Conservation (phyloP, 2,888 invertebrate species). For the Bruchidius siliquastri region DNA sequence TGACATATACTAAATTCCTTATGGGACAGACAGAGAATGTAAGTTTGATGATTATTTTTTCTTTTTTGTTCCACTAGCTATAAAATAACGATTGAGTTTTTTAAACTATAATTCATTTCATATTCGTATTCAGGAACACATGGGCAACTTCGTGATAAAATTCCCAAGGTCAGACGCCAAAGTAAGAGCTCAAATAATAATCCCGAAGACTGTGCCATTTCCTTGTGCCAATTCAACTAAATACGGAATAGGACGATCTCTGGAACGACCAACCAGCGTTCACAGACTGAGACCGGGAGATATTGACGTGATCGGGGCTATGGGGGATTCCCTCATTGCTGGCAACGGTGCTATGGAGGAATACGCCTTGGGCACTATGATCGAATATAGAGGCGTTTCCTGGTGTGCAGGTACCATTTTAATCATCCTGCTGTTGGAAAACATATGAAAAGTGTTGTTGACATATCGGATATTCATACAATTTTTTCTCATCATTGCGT, state of each 20-base stretch:
- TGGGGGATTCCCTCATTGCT: conserved; percentile 69
- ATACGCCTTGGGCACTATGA: conserved; percentile 66
- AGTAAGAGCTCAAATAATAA: conserved; percentile 52
- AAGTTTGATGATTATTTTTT: background rate
- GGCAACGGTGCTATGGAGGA: conserved; percentile 71
- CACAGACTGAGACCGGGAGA: conserved; percentile 65
- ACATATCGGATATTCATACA: too few relatives aligned
- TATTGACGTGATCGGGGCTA: conserved; percentile 66
- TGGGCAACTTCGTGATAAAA: conserved; percentile 41
- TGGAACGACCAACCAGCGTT: conserved; percentile 57
- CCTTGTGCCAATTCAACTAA: conserved; percentile 52
- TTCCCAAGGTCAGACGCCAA: conserved; percentile 48
- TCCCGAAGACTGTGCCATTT: conserved; percentile 53
- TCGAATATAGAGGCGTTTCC: conserved; percentile 69
- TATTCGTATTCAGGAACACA: conserved; percentile 22
- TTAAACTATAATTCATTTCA: too few relatives aligned
- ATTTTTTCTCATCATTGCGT: too few relatives aligned
- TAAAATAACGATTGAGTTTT: too few relatives aligned
- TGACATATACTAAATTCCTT: too few relatives aligned
- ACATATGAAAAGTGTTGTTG: background rate
- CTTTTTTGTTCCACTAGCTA: too few relatives aligned
- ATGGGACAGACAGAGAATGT: too few relatives aligned
- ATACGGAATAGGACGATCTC: conserved; percentile 39
- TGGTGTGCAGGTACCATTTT: conserved; percentile 60
- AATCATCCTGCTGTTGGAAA: background rate